phyloP scores from a whole-genome alignment of 1,140 invertebrate genomes.

The Heterodera carotae region DNA sequence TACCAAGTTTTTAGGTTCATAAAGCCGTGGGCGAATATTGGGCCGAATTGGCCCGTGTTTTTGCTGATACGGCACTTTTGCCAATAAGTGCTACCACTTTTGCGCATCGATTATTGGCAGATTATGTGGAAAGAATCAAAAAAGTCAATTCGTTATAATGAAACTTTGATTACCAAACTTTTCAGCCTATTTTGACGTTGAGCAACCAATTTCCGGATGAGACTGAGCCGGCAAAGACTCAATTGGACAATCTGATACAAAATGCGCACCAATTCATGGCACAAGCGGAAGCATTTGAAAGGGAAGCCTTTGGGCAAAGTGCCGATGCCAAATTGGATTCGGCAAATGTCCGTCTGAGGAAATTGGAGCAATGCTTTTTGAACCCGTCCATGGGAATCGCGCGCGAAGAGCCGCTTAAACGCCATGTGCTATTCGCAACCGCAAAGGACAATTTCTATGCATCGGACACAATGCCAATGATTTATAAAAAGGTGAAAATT shows the following conservation, averaged over 20 bases:
- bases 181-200: slow-evolving; percentile 13
- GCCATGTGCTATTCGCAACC: slow-evolving; percentile 56
- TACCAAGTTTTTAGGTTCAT: slow-evolving; percentile 49
- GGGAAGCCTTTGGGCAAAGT: not conserved
- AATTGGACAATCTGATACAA: slow-evolving; percentile 34
- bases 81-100: slow-evolving; percentile 63
- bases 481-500: slow-evolving; percentile 49
- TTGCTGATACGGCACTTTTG: slow-evolving; percentile 66
- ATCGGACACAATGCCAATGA: slow-evolving; percentile 41
- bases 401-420: slow-evolving; percentile 27
- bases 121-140: slow-evolving; percentile 41
- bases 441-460: slow-evolving; percentile 51
- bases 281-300: slow-evolving; percentile 29
- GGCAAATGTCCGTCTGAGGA: slow-evolving; percentile 45
- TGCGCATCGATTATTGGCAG: slow-evolving; percentile 38
- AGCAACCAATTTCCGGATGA: slow-evolving; percentile 16
- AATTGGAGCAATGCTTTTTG: slow-evolving; percentile 59
- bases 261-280: slow-evolving; percentile 41
- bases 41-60: slow-evolving; percentile 62
- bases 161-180: not conserved
- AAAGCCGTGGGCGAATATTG: slow-evolving; percentile 64
- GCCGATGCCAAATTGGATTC: slow-evolving; percentile 11
- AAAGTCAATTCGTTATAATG: slow-evolving; percentile 13
- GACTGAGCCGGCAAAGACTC: slow-evolving; percentile 29
- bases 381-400: slow-evolving; percentile 42